A percentile compares a stretch with the other conserved stretches of the same genome.
phyloP scores from a whole-genome alignment of 2,113 vertebrate species.

The pig (Sus scrofa) region DNA sequence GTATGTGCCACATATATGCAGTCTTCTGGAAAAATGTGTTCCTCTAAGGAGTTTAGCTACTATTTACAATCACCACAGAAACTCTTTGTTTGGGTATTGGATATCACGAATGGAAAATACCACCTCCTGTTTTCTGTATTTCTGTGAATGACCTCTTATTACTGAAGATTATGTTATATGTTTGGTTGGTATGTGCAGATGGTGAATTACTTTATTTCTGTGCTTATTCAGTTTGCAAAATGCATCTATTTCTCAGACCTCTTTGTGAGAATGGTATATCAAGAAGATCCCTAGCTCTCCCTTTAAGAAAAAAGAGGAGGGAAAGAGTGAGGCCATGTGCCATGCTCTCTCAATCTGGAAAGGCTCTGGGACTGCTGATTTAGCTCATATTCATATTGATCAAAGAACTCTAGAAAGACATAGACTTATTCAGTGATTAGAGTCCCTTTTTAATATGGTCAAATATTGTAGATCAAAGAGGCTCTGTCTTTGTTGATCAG shows the following conservation, averaged over 20 bases:
- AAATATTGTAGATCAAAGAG: background rate
- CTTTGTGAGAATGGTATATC: conserved; percentile 39
- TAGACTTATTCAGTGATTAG: background rate
- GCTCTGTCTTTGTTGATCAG: background rate
- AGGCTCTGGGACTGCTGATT: background rate
- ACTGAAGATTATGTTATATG: conserved; percentile 15
- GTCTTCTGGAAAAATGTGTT: conserved; percentile 50
- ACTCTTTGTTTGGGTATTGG: conserved; percentile 4
- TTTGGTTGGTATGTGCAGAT: background rate
- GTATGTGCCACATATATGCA: background rate
- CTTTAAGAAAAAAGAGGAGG: background rate
- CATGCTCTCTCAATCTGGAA: background rate
- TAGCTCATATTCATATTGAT: background rate
- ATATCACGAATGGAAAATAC: conserved; percentile 46
- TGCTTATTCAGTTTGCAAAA: conserved; percentile 57
- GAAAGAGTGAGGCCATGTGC: background rate
- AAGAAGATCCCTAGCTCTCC: background rate
- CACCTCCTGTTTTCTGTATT: background rate
- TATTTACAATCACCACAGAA: conserved; percentile 18
- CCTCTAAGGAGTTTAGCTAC: conserved; percentile 42
- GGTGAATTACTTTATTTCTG: conserved; percentile 15
- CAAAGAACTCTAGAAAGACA: conserved; percentile 2
- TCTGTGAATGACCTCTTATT: conserved; percentile 56
- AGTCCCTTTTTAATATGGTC: background rate
- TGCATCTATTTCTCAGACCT: background rate